These are phyloP conservation scores for Diadegma fenestrale DNA, from an alignment of 2,888 invertebrate genomes.

Conservation along the genomic window DNA sequence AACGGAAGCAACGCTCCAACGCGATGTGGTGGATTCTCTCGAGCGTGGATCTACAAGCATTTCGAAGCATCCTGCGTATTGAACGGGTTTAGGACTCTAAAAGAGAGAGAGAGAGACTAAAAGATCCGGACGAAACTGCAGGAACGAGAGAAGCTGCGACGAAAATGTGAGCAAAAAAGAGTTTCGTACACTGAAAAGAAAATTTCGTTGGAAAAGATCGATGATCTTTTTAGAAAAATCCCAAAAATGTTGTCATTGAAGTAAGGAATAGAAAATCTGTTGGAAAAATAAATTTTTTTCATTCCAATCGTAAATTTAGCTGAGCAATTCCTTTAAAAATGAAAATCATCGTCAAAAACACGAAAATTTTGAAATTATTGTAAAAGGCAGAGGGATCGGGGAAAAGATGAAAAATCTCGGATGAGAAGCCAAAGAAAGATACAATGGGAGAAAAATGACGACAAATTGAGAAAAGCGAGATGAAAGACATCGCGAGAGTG, in stretches of 20 bases:
- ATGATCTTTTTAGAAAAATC: no score
- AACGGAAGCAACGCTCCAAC: conserved; percentile 51
- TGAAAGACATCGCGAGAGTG: conserved; percentile 43
- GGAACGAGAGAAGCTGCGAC: neutral
- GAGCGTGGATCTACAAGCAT: conserved; percentile 48
- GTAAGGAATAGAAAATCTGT: no score
- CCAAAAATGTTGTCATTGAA: no score
- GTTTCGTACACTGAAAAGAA: no score
- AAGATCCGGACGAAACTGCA: conserved; percentile 21
- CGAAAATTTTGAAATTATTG: no score
- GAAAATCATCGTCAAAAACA: no score
- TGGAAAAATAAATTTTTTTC: no score
- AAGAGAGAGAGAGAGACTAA: conserved; percentile 42
- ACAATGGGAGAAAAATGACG: conserved; percentile 17
- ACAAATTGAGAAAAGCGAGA: conserved; percentile 42
- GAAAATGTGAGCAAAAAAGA: neutral
- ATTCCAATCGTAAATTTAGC: no score
- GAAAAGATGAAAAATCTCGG: neutral
- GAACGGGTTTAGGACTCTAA: conserved; percentile 32
- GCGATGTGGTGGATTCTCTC: conserved; percentile 38
- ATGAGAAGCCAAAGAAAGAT: no score
- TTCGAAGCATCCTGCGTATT: conserved; percentile 24
- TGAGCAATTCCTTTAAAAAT: no score
- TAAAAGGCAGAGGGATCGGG: neutral
- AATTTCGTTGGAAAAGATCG: no score